phyloP scores from a whole-genome alignment of 92 coral and sea anemone genomes.

The Epizoanthus illoricatus region DNA sequence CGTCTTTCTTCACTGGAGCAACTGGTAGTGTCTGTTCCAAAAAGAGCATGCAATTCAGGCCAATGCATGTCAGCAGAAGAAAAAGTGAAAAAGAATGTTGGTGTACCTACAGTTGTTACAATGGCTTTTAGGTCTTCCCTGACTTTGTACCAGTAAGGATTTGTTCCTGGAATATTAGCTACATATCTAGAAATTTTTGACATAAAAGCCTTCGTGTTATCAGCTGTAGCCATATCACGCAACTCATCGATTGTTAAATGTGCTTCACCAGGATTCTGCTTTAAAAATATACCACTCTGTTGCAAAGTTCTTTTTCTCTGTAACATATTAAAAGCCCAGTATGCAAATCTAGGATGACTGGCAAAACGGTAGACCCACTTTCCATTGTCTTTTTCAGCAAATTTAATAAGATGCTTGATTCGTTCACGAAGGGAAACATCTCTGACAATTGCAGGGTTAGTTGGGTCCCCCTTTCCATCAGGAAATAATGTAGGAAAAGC shows the following conservation, averaged over 20 bases:
- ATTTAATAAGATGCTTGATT: constrained; percentile 44
- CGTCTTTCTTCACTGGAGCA: constrained; percentile 25
- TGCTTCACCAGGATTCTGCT: constrained; percentile 55
- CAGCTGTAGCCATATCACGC: constrained; percentile 36
- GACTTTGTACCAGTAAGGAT: constrained; percentile 47
- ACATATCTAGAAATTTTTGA: constrained; percentile 54
- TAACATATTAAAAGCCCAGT: constrained; percentile 50
- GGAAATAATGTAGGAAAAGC: constrained; percentile 46
- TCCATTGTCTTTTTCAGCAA: constrained; percentile 22
- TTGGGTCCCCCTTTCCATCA: constrained; percentile 44
- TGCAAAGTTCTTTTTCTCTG: constrained; percentile 34
- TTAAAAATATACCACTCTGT: constrained; percentile 49
- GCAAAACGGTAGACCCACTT: constrained; percentile 43
- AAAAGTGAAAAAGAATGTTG: constrained; percentile 53
- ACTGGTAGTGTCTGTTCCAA: constrained; percentile 5
- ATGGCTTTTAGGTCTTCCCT: constrained; percentile 55
- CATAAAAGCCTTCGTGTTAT: constrained; percentile 30
- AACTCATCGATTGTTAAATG: constrained; percentile 50
- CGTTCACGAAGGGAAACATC: constrained; percentile 26
- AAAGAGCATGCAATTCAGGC: constrained; percentile 55
- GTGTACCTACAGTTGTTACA: constrained; percentile 27
- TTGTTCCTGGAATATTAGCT: constrained; percentile 43
- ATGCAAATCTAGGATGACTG: constrained; percentile 41
- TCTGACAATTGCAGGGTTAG: constrained; percentile 35
- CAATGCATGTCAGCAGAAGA: constrained; percentile 57